Conservation (phyloP, 2,888 invertebrate species). For the Terebella lapidaria region DNA sequence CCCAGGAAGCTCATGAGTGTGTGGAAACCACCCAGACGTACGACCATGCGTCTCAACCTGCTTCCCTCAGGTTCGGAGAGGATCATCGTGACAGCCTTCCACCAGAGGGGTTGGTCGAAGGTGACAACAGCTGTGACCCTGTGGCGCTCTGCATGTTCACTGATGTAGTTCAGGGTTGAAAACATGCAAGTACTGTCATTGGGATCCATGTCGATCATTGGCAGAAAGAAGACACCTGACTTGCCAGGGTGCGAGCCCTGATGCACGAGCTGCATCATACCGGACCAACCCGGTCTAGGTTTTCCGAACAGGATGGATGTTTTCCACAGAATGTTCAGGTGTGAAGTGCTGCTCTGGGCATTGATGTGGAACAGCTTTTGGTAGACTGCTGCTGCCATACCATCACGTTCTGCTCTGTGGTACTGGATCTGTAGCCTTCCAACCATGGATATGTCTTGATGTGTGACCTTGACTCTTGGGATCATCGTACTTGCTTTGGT, state of each 20-base stretch:
- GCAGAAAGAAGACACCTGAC: constrained; percentile 17
- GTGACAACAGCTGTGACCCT: constrained; percentile 10
- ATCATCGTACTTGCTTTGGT: background rate
- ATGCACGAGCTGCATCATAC: constrained; percentile 23
- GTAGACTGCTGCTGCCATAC: background rate
- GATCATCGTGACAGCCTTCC: constrained; percentile 22
- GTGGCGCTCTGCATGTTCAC: constrained; percentile 3
- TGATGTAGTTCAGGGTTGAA: background rate
- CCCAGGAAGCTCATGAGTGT: constrained; percentile 27
- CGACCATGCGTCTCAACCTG: constrained; percentile 11
- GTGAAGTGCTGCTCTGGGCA: background rate
- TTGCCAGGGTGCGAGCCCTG: constrained; percentile 12
- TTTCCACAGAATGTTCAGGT: constrained; percentile 6
- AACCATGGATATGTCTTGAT: constrained; percentile 2
- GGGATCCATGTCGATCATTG: constrained; percentile 24
- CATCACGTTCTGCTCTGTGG: background rate
- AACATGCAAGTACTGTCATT: constrained; percentile 10
- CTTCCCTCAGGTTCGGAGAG: constrained; percentile 10
- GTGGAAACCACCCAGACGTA: constrained; percentile 22
- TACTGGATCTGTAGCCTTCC: constrained; percentile 2
- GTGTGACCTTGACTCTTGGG: background rate
- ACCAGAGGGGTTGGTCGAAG: constrained; percentile 28
- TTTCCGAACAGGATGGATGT: constrained; percentile 1
- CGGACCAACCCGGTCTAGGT: constrained; percentile 23
- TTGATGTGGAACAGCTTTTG: too few relatives aligned